These are phyloP conservation scores for Iselma pallidipennis DNA, from an alignment of 2,888 invertebrate species.

Conservation along the genomic window DNA sequence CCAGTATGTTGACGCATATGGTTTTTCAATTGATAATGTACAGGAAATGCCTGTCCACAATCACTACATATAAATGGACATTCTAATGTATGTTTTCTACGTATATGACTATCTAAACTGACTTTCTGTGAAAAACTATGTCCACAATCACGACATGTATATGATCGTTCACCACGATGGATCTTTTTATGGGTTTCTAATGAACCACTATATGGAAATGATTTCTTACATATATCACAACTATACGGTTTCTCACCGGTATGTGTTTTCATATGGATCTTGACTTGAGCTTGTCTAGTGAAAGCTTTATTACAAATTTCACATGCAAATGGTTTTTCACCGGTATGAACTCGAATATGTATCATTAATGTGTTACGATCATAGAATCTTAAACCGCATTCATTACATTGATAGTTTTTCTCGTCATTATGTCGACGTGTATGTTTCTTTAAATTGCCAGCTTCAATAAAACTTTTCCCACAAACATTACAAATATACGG, in stretches of 20 bases:
- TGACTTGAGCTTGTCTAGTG: constrained; percentile 37
- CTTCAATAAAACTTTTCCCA: constrained; percentile 34
- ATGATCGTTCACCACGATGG: constrained; percentile 36
- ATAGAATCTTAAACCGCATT: constrained; percentile 42
- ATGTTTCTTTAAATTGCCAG: constrained; percentile 40
- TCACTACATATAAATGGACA: constrained; percentile 44
- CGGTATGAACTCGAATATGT: constrained; percentile 41
- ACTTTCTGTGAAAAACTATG: constrained; percentile 40
- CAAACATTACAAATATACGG: constrained; percentile 33
- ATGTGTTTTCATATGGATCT: constrained; percentile 42
- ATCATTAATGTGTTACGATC: constrained; percentile 41
- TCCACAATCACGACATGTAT: constrained; percentile 38
- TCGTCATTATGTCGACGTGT: constrained; percentile 37
- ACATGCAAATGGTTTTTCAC: constrained; percentile 42
- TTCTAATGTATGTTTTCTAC: constrained; percentile 41
- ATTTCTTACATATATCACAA: constrained; percentile 40
- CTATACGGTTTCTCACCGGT: constrained; percentile 39
- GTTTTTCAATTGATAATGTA: constrained; percentile 39
- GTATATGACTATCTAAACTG: constrained; percentile 37
- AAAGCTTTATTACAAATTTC: constrained; percentile 35
- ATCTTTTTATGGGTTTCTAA: constrained; percentile 41
- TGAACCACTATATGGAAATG: constrained; percentile 40
- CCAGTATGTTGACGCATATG: constrained; percentile 43
- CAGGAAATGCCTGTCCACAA: constrained; percentile 40
- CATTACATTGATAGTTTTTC: constrained; percentile 41